phyloP scores from a whole-genome alignment of 2,888 invertebrate species.

The Amiota minor region DNA sequence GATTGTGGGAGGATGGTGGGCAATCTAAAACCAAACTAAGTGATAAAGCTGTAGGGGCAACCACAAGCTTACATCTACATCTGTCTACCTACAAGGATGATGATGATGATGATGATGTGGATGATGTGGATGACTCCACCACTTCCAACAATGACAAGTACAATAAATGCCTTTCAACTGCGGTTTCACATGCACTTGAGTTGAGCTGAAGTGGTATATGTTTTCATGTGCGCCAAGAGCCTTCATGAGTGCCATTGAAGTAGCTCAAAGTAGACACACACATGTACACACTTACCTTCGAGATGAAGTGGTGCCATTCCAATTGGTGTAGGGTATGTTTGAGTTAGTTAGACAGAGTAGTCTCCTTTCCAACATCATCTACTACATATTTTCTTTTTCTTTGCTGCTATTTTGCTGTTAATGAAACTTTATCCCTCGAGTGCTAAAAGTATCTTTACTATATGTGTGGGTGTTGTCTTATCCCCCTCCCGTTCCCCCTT shows the following conservation, averaged over 20 bases:
- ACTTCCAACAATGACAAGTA: slow-evolving; percentile 62
- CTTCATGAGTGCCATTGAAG: slow-evolving; percentile 56
- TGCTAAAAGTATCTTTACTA: slow-evolving; percentile 35
- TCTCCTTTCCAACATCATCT: too few relatives aligned
- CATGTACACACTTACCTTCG: too few relatives aligned
- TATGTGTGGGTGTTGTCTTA: slow-evolving; percentile 19
- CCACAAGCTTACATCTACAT: slow-evolving; percentile 39
- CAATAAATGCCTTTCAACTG: slow-evolving; percentile 69
- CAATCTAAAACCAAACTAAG: too few relatives aligned
- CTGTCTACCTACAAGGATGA: slow-evolving; percentile 34
- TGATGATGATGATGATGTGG: slow-evolving; percentile 41
- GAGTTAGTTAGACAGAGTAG: too few relatives aligned
- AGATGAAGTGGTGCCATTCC: slow-evolving; percentile 43
- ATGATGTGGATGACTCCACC: background rate
- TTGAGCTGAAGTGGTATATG: slow-evolving; percentile 50
- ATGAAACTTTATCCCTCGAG: slow-evolving; percentile 68
- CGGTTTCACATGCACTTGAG: slow-evolving; percentile 69
- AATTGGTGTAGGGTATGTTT: too few relatives aligned
- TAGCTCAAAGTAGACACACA: slow-evolving; percentile 1
- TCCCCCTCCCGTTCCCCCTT: background rate
- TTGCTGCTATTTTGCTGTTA: slow-evolving; percentile 51
- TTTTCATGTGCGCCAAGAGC: slow-evolving; percentile 9
- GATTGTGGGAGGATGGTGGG: background rate
- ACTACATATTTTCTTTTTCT: too few relatives aligned
- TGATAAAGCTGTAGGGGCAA: background rate